Percentiles rank a stretch among this genome's conserved stretches.
phyloP scores from a whole-genome alignment of 2,113 vertebrate species.

The Apodemus speciosus region DNA sequence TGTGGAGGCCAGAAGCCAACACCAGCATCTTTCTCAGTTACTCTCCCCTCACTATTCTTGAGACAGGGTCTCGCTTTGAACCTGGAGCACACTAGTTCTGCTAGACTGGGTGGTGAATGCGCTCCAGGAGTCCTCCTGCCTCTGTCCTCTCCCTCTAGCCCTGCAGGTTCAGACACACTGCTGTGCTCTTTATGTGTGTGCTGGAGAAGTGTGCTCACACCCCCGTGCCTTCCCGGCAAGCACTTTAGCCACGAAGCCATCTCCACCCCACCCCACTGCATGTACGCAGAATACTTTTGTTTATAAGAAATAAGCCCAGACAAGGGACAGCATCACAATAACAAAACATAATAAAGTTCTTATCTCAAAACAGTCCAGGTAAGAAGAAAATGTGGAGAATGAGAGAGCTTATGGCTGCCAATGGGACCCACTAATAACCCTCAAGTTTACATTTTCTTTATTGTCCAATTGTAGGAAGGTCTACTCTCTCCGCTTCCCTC shows the following conservation, averaged over 20 bases:
- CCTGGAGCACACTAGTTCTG: not conserved
- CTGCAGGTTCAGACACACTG: not conserved
- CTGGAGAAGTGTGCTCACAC: not conserved
- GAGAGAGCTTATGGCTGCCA: accelerated
- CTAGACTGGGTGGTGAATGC: not conserved
- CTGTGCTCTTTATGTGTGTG: not conserved
- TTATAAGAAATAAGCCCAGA: not conserved
- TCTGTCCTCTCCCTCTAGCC: not conserved
- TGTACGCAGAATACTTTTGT: accelerated
- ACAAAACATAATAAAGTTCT: not conserved
- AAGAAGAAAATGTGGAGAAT: not conserved
- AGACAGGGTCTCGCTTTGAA: not conserved
- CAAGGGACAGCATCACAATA: not conserved
- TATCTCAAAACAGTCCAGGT: not conserved
- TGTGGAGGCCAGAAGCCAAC: not conserved
- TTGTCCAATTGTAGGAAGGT: accelerated
- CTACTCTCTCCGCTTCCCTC: accelerated
- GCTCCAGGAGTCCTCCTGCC: not conserved
- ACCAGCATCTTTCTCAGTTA: not conserved
- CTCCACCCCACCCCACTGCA: not conserved
- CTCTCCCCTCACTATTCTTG: not conserved
- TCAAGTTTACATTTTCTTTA: not conserved
- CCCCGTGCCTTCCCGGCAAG: not conserved
- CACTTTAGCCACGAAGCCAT: not conserved
- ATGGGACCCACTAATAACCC: accelerated